Conservation (phyloP, 2,888 invertebrate genomes). For the Caenorhabditis sp. region DNA sequence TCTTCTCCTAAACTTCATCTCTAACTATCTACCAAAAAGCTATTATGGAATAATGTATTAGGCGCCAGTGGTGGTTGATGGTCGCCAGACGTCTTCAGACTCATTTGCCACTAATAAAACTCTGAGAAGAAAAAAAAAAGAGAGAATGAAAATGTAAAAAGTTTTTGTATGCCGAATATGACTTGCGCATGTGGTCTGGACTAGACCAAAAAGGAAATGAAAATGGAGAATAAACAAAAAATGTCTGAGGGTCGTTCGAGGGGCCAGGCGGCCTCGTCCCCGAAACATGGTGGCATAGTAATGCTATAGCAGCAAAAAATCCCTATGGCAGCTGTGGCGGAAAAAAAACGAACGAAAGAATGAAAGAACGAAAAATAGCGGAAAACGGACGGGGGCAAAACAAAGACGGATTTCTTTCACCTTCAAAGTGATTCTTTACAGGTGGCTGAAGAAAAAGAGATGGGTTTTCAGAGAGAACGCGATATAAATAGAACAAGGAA, state of each 20-base stretch:
- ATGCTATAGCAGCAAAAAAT: conserved; percentile 10
- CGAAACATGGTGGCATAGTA: conserved; percentile 47
- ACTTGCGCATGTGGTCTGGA: too few species aligned
- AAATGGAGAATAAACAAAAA: conserved; percentile 47
- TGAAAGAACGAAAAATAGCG: neutral
- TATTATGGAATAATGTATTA: conserved; percentile 57
- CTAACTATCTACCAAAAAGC: conserved; percentile 46
- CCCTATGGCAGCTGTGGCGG: conserved; percentile 13
- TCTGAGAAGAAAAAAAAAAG: conserved; percentile 6
- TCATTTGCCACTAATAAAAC: neutral
- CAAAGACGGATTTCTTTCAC: neutral
- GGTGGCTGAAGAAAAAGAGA: too few species aligned
- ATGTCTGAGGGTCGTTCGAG: neutral
- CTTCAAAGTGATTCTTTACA: neutral
- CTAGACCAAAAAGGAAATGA: conserved; percentile 20
- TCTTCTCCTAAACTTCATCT: conserved; percentile 7
- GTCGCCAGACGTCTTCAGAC: conserved; percentile 1
- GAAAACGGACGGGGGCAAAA: too few species aligned
- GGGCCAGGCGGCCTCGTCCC: neutral
- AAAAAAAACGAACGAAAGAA: neutral
- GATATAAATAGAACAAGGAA: too few species aligned
- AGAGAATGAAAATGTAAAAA: neutral
- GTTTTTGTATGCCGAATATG: neutral
- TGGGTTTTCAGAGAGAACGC: too few species aligned
- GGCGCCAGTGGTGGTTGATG: conserved; percentile 17